Base-by-base conservation (phyloP, 2,888 invertebrate genomes). In the Temnothorax rugatulus region DNA sequence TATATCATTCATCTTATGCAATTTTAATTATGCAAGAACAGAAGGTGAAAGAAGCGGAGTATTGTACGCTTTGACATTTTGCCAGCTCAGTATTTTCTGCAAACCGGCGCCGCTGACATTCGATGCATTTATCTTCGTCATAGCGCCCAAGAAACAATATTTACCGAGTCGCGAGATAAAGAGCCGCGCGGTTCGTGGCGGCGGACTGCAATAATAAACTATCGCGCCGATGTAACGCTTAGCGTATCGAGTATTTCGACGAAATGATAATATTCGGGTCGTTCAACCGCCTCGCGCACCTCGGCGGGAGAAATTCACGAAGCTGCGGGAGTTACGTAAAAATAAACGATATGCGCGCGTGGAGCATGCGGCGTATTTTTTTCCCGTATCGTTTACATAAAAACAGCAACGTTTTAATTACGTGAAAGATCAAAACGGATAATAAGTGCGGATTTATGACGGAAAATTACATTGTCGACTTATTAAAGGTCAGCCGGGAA, bases 101-200 rank as follows among this genome's bases (percentile, higher is more conserved):
- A 38, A 47, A 34, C 34, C 9, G 59, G 38, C 74, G 79, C 44
- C 73, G 74, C 79, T 81, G 79, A 71, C 79, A 81, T 73, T 73
- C 79, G 74, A 73, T 81, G 79, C 79, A 81, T 82, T 82, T 82
- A 82, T 82, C 82, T 77, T 82, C 77, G 82, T 82, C 82, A 76
- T 34, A 29, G 82, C 82, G 63, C 7, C 44, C 77, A 44, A 82
- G 82, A 59, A 82, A 82, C 82, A 82, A 82, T 82, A 82, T 82
- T 82, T 82, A 82, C 54, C 77, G 52, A 82, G 77, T 77, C 82
- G 82, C 63, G 52, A 82, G 77, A 82, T 82, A 82, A 82, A 77
- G 77, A 74, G 63, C 52, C 82, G 82, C 82, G 82, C 77, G 41
- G 61, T 64, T 82, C 69, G 44, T 41, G 44, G 44, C 25, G 50